phyloP scores from a whole-genome alignment of 2,888 invertebrate genomes.

The Ophion obscuratus region DNA sequence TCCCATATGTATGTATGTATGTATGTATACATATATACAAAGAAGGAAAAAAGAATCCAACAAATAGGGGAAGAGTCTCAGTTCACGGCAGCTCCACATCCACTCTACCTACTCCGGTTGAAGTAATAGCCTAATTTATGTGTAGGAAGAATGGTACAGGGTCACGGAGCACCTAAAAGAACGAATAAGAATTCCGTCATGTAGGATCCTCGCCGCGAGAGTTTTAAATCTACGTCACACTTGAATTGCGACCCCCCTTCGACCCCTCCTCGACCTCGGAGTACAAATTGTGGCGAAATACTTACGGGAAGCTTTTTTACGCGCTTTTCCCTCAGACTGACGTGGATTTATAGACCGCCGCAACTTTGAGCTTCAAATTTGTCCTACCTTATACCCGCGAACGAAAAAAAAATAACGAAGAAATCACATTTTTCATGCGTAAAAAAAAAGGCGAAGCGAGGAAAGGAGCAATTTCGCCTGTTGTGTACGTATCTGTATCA shows the following conservation, averaged over 20 bases:
- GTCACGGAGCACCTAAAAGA: constrained; percentile 39
- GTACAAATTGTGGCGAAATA: constrained; percentile 56
- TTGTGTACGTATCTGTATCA: background rate
- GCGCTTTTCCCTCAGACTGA: constrained; percentile 26
- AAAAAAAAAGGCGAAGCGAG: background rate
- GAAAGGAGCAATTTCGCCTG: background rate
- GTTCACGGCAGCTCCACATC: constrained; percentile 23
- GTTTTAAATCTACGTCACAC: constrained; percentile 61
- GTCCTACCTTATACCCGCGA: constrained; percentile 31
- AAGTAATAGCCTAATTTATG: constrained; percentile 58
- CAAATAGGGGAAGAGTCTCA: constrained; percentile 39
- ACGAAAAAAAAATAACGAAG: background rate
- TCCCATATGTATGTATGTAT: background rate
- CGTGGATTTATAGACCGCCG: constrained; percentile 54
- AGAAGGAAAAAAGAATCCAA: constrained; percentile 18
- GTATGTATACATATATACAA: background rate
- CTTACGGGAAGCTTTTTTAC: constrained; percentile 51
- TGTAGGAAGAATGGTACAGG: constrained; percentile 36
- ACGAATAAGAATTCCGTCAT: constrained; percentile 59
- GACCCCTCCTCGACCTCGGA: constrained; percentile 10
- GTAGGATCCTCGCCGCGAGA: constrained; percentile 54
- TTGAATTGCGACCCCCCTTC: constrained; percentile 10
- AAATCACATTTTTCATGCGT: constrained; percentile 55
- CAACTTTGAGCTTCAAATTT: constrained; percentile 60
- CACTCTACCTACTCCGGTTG: constrained; percentile 47